Base-by-base conservation (phyloP, 2,113 vertebrate species). In the Laterallus jamaicensis region DNA sequence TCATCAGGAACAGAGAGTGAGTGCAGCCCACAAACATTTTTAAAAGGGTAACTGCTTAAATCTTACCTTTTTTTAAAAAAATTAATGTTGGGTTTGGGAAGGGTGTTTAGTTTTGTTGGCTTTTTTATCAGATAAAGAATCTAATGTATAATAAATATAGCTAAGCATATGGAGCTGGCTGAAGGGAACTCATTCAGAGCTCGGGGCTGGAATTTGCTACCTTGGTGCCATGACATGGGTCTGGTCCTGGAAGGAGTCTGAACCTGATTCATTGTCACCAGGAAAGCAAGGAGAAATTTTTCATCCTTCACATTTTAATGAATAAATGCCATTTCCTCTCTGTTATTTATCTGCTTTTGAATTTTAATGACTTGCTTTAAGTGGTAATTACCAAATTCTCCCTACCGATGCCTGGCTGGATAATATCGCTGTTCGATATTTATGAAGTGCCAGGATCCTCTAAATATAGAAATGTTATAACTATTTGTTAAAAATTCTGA, bases 401-500 rank as follows among this genome's bases (percentile, higher is more conserved):
- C 82, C 73, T 87, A 90, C 93, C 7, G 2, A 67, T 82, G 95
- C 90, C 80, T 86, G 88, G 62, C 87, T 96, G 95, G 96, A 89
- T 96, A 93, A 78, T 90, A 91, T 56, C 88, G 64, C 83, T 69
- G 79, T 91, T 96, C 70, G 92, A 93, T 97, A 97, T 96, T 97
- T 97, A 97, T 96, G 95, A 93, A 96, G 93, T 95, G 93, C 95
- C 92, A 83, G 77, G 82, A 86, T 95, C 81, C 88, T 96, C 96
- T 97, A 96, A 96, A 96, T 97, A 97, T 96, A 96, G 95, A 95
- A 97, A 82, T 86, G 84, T 80, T 95, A 92, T 62, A 96, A 93
- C 93, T 97, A 94, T 97, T 97, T 95, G 92, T 97, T 96, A 97
- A 93, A 47, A 96, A 94, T 90, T 95, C 90, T 94, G 96, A 94